Evolutionary conservation across 2,113 vertebrate species (phyloP).

Genomic region (Uria lomvia): DNA sequence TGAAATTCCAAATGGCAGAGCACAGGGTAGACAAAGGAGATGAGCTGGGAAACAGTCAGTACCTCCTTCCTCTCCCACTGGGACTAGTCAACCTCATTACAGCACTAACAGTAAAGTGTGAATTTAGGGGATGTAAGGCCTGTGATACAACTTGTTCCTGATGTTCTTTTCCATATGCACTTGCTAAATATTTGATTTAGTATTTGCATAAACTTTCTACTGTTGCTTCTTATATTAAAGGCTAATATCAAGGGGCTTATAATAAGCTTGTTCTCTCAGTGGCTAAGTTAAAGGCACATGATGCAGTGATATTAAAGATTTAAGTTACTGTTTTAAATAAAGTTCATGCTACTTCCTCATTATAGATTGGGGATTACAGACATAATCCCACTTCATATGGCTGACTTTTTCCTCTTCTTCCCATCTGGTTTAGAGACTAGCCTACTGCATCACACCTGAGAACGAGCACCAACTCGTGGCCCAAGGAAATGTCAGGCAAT

Average conservation of each 20-base stretch:
- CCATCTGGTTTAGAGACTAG: conserved; percentile 82
- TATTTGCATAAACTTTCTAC: conserved; percentile 51
- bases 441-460: conserved; percentile 94
- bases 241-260: conserved; percentile 4
- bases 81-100: background rate
- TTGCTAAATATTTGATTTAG: conserved; percentile 31
- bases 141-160: background rate
- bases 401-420: background rate
- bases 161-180: background rate
- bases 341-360: conserved; percentile 15
- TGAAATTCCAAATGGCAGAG: background rate
- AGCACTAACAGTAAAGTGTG: background rate
- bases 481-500: conserved; percentile 89
- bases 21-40: background rate
- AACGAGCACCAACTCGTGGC: conserved; percentile 91
- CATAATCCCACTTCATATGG: background rate
- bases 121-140: background rate
- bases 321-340: conserved; percentile 32
- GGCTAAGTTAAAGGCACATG: background rate
- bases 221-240: conserved; percentile 44
- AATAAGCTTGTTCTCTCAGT: background rate
- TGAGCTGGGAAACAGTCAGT: background rate
- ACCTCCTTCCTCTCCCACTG: background rate
- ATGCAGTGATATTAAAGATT: conserved; percentile 23
- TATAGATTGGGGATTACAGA: conserved; percentile 5